These are phyloP conservation scores for Eristalis arbustorum DNA, from an alignment of 2,888 invertebrate genomes.

Conservation along the genomic window DNA sequence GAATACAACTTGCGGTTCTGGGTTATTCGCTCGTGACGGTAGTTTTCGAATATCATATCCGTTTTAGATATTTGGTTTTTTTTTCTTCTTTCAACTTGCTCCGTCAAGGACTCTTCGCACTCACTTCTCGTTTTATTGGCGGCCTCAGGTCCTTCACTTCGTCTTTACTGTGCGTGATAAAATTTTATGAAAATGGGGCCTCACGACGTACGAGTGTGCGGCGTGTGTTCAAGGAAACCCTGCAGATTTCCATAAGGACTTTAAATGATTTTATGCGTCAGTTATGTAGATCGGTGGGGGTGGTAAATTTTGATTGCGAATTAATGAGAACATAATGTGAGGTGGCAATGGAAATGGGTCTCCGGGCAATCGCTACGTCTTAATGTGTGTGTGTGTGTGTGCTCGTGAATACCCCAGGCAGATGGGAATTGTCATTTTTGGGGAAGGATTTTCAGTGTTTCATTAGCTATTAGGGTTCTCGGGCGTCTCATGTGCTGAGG, in stretches of 20 bases:
- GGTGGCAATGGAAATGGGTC: conserved; percentile 18
- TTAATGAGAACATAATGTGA: conserved; percentile 68
- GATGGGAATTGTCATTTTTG: conserved; percentile 18
- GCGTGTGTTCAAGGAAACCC: neutral
- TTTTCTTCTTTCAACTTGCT: neutral
- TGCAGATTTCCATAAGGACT: conserved; percentile 46
- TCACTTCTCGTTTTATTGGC: conserved; percentile 3
- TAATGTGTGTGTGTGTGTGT: neutral
- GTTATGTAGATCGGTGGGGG: conserved; percentile 24
- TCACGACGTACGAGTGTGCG: neutral
- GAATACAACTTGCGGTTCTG: conserved; percentile 55
- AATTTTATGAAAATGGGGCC: conserved; percentile 55
- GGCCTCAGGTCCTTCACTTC: conserved; percentile 36
- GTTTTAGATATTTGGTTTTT: conserved; percentile 28
- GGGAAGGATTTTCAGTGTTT: conserved; percentile 8
- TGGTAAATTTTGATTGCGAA: conserved; percentile 69
- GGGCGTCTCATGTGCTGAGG: conserved; percentile 1
- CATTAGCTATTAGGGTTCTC: conserved; percentile 28
- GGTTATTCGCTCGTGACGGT: conserved; percentile 57
- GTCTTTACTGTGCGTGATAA: conserved; percentile 45
- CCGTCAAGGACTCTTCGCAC: conserved; percentile 20
- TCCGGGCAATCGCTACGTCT: conserved; percentile 6
- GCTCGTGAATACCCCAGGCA: neutral
- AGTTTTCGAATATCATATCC: conserved; percentile 67
- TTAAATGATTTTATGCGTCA: conserved; percentile 60